Evolutionary conservation across 2,888 invertebrate genomes (phyloP).

Genomic region (Empis livida): DNA sequence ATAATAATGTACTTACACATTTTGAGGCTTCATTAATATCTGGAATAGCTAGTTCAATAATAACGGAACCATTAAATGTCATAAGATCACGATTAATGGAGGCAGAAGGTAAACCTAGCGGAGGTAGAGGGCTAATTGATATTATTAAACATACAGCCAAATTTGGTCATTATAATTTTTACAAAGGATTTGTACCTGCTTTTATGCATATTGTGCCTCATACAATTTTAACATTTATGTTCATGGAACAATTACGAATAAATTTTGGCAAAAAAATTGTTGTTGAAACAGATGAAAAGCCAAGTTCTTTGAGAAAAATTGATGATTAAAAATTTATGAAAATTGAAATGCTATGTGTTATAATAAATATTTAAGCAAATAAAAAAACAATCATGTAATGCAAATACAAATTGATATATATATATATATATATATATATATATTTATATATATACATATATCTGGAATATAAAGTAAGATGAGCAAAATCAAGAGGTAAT

Average conservation of each 20-base stretch:
- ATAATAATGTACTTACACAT: slow-evolving; percentile 72
- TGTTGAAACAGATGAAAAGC: no score
- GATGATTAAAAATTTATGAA: no score
- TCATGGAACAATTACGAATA: slow-evolving; percentile 85
- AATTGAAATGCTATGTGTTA: no score
- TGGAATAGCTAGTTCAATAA: slow-evolving; percentile 41
- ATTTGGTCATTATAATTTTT: slow-evolving; percentile 85
- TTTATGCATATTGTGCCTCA: slow-evolving; percentile 94
- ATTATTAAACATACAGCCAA: slow-evolving; percentile 73
- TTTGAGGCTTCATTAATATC: slow-evolving; percentile 78
- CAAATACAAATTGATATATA: no score
- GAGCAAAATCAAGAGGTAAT: no score
- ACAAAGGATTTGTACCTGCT: slow-evolving; percentile 93
- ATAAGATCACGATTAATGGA: slow-evolving; percentile 98
- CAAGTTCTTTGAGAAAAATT: no score
- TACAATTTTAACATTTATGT: slow-evolving; percentile 89
- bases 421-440: no score
- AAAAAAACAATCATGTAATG: no score
- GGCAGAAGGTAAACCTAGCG: slow-evolving; percentile 66
- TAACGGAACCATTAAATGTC: slow-evolving; percentile 96
- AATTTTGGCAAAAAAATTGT: slow-evolving; percentile 47
- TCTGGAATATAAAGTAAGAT: no score
- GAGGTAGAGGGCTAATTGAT: slow-evolving; percentile 60
- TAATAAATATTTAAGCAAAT: no score
- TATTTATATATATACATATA: no score